phyloP scores from a whole-genome alignment of 1,140 invertebrate species.

The Mycetomoellerius zeteki region DNA sequence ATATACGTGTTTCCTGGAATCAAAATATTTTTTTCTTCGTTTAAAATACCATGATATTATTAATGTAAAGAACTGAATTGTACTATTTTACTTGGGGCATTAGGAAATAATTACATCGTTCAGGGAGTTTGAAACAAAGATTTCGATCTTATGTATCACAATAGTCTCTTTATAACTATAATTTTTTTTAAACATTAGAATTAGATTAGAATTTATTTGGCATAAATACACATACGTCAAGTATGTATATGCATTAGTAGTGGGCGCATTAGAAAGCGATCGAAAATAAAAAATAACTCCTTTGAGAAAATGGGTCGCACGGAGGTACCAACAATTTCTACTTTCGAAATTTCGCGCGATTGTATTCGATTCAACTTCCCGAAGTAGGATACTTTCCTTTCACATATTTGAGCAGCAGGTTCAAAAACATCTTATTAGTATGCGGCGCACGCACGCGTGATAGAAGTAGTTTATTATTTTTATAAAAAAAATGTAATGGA shows the following conservation, averaged over 20 bases:
- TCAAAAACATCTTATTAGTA: constrained; percentile 23
- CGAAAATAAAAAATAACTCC: constrained; percentile 27
- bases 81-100: neutral
- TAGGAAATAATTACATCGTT: neutral
- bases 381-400: constrained; percentile 62
- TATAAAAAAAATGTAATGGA: constrained; percentile 23
- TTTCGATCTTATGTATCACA: neutral
- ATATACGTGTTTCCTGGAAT: constrained; percentile 93
- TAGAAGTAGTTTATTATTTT: constrained; percentile 39
- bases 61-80: neutral
- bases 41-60: neutral
- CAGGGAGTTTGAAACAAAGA: neutral
- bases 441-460: neutral
- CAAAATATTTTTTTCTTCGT: constrained; percentile 24
- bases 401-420: constrained; percentile 22
- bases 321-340: constrained; percentile 24
- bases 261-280: constrained; percentile 37
- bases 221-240: neutral
- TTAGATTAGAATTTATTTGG: neutral
- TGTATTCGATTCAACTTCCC: constrained; percentile 30
- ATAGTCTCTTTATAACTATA: neutral
- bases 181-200: neutral
- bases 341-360: constrained; percentile 47
- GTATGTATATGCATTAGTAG: neutral
- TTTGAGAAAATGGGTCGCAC: constrained; percentile 40